Evolutionary conservation across 1,140 invertebrate species (phyloP).

Genomic region (Pteromalus puparum): DNA sequence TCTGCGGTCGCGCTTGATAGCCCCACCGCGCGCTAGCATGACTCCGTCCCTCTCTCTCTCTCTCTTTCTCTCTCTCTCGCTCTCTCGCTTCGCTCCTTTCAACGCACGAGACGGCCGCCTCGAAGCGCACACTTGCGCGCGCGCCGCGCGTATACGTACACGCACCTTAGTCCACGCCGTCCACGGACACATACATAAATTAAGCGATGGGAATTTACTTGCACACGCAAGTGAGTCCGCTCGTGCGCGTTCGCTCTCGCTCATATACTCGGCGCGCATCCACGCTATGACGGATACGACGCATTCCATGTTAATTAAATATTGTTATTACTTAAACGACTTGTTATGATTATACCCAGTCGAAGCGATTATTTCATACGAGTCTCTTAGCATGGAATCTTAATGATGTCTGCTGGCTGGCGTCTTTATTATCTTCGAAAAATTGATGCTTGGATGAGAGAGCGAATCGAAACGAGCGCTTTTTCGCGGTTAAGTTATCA

Average conservation of each 20-base stretch:
- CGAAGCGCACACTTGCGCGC: neutral
- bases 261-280: neutral
- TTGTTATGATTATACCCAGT: constrained; percentile 33
- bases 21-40: constrained; percentile 57
- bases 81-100: constrained; percentile 48
- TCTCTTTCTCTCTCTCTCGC: neutral
- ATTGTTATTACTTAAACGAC: constrained; percentile 49
- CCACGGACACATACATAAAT: constrained; percentile 60
- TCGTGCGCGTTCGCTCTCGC: constrained; percentile 5
- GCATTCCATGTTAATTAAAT: constrained; percentile 48
- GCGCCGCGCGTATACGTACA: neutral
- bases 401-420: neutral
- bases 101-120: constrained; percentile 50
- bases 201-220: constrained; percentile 67
- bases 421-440: neutral
- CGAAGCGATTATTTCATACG: constrained; percentile 24
- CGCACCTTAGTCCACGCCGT: constrained; percentile 28
- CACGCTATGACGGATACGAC: constrained; percentile 25
- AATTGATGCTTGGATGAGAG: neutral
- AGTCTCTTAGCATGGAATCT: neutral
- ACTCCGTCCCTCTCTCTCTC: neutral
- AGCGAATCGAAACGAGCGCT: neutral
- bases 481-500: too few species aligned
- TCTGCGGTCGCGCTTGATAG: constrained; percentile 73
- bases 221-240: constrained; percentile 54